These are phyloP conservation scores for Cheumatopsyche charites DNA, from an alignment of 1,140 invertebrate species.

Conservation along the genomic window DNA sequence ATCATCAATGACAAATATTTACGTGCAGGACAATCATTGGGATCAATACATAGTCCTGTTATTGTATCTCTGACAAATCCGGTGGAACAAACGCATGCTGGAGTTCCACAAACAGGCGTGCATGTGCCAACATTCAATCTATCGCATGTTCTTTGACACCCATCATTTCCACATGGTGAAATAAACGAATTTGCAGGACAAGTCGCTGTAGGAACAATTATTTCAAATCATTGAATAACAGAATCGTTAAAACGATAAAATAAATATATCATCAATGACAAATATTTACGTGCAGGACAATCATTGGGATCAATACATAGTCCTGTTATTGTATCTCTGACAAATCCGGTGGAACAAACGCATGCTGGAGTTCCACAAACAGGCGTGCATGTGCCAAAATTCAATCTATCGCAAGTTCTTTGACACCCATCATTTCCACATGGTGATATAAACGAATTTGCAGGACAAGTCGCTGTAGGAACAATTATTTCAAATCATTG, in stretches of 20 bases:
- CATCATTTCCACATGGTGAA: not conserved
- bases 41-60: too few species aligned
- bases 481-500: too few species aligned
- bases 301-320: too few species aligned
- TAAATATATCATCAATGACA: too few species aligned
- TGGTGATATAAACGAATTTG: not conserved
- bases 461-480: too few species aligned
- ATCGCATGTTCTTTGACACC: not conserved
- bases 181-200: not conserved
- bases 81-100: not conserved
- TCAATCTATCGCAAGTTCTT: not conserved
- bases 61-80: not conserved
- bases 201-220: too few species aligned
- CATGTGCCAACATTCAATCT: not conserved
- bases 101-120: not conserved
- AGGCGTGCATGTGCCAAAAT: not conserved
- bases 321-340: not conserved
- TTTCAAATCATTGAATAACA: too few species aligned
- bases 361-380: not conserved
- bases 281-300: too few species aligned
- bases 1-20: too few species aligned
- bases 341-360: not conserved
- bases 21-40: too few species aligned
- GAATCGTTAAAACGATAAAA: too few species aligned
- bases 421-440: slow-evolving; percentile 9